Base-by-base conservation (phyloP, 2,888 invertebrate species). In the Pogonocherus hispidulus region DNA sequence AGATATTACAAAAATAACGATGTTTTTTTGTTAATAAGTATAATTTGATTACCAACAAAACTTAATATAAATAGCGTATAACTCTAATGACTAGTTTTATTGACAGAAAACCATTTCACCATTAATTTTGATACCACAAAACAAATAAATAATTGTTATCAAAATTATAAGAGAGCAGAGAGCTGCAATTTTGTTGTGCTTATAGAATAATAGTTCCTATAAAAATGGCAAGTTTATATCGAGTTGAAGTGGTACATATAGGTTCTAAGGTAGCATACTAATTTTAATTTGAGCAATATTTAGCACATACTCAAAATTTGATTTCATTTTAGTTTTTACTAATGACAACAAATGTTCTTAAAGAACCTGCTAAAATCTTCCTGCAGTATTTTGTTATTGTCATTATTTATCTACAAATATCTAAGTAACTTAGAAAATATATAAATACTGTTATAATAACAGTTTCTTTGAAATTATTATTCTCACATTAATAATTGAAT, bases 41-140 rank as follows among this genome's bases (percentile, higher is more conserved):
- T 46, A 49, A 20, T 9, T 56, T 41, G 8, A 27, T 37, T 14
- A 27, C 16, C 56, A 41, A 41, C 55, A 56, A 62, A 62, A 35
- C 62, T 51, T 62, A 62, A 51, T 16, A 23, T 54, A 16, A 41
- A 14, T 22, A 23, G 27, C n/a, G 46, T 37, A 46, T 20, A 55
- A 18, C 51, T n/a, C n/a, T 62, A 62, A 62, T 62, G 62, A 62
- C 62, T 62, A 62, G 62, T 51, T 62, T 62, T 51, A 51, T 49
- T 62, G 37, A 51, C 46, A 62, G 14, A 59, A 59, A 62, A 62
- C 46, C 62, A 3, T 20, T 51, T 23, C 51, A 32, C 37, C 20
- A 27, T 20, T 20, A 37, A n/a, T 37, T 11, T 32, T 51, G 62
- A 62, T 49, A 62, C 51, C 62, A 62, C 62, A 62, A 49, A 62